Evolutionary conservation across 2,888 invertebrate species (phyloP), one percentile per base, ranked within the genome.

Genomic region (Rhynchonema sp.): DNA sequence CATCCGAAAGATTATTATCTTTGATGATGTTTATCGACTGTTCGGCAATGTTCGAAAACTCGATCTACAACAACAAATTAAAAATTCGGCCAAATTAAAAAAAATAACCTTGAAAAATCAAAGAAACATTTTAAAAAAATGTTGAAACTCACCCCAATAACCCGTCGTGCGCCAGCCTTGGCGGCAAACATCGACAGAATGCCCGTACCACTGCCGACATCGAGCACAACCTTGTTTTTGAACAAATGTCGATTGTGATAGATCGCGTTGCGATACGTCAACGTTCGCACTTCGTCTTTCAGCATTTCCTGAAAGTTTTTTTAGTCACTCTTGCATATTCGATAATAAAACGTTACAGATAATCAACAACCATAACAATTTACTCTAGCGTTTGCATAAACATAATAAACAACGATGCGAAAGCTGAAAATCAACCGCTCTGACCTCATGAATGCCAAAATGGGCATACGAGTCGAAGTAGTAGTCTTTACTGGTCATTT

Each of bases 391-490:
- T 38, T 38, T 17, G 17, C 38, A 38, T 38, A 17, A 38, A 38
- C 17, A 38, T 13, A 38, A 38, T 38, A 6, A 13, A 17, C 38
- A 38, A 38, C 38, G 17, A 38, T 17, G 38, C 38, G 17, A 17
- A 38, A 38, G 17, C 38, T 13, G 38, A 17, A 13, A 17, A 38
- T 13, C 38, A 38, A 6, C 38, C 6, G 17, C 2, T 59, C 54
- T 49, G 65, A 80, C 79, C 79, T 99, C 98, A 74, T 99, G 98
- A 69, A 99, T 99, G 55, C 96, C 98, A 76, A 98, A 99, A 78
- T 99, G 98, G 57, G 98, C 98, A 74, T 99, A 99, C 0, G 96
- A 98, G 77, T 99, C 98, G 75, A 99, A 99, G 75, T 99, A 99
- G 76, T 99, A 99, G 75, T 99, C 98, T 68, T 92, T 82, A 6